Base-by-base conservation (phyloP, 2,113 vertebrate species). In the Trichomycterus rosablanca region DNA sequence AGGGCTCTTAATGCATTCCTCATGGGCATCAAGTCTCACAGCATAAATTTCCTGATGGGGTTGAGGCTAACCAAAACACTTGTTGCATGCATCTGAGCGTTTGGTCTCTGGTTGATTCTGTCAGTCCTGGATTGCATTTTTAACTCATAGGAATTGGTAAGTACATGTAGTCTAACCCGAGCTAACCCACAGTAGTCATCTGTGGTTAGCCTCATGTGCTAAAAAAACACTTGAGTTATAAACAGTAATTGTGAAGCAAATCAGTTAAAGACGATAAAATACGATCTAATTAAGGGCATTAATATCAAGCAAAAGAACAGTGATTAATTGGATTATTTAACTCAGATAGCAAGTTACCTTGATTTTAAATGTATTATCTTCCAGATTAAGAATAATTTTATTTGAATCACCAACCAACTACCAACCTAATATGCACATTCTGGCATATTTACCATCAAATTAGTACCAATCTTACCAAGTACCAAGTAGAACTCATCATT, bases 51-150 rank as follows among this genome's bases (percentile, higher is more conserved):
- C 45, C 57, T 61, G 50, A 61, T 46, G 53, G 35, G 50, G 24
- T 22, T 45, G 61, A 71, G 39, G 35, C 19, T 44, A 37, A 18
- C 35, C 56, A 6, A 71, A 66, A 44, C 43, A 60, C 19, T 50
- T 45, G 32, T 39, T 50, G 16, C 11, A 6, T 55, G 19, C 54
- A 26, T 42, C 52, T 64, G 35, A 44, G 14, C 16, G 53, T 63
- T 28, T 18, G 30, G 30, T 30, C 15, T 57, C 37, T 51, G 45
- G 59, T 45, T 30, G 14, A 22, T 43, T 65, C 24, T 48, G 62
- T 59, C 61, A 65, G 14, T 48, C 56, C 18, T 30, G 20, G 34
- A 46, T 52, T 32, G 26, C 24, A 11, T 48, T 68, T 24, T 51
- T 30, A 53, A 37, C 46, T 35, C 28, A 26, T 30, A 50, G 44